Evolutionary conservation across 2,888 invertebrate genomes (phyloP), one percentile per base, ranked within the genome.

Genomic region (Sphecodes monilicornis): DNA sequence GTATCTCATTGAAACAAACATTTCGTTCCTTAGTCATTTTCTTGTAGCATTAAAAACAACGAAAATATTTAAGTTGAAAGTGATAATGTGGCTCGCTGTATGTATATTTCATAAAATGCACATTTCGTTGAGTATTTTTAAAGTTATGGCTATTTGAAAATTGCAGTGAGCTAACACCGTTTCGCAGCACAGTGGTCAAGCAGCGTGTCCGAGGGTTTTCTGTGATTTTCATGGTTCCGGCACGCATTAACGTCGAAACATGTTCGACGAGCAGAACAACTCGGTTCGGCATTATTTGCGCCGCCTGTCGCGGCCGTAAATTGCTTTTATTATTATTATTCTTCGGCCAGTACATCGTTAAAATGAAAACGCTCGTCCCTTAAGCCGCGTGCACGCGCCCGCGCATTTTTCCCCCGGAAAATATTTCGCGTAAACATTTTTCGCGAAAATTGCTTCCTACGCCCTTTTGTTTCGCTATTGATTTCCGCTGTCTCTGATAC

Each of bases 241-340:
- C 29, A 50, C 54, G 32, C 71, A 32, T 13, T 1, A n/a, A 68
- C 18, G n/a, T 54, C 11, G 26, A 66, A 74, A 57, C 41, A 18
- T 32, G n/a, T 11, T 29, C 41, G 50, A 64, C 22, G 43, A 81
- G 74, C 29, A 32, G 46, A 29, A 26, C 13, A 16, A 69, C 41
- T 75, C 69, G 8, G 41, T 13, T 46, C 71, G 46, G 29, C 66
- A 46, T 43, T 46, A 18, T 43, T 71, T 18, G 26, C 1, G 39
- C 39, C n/a, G 68, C n/a, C 36, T 39, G 36, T 4, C n/a, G 13
- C n/a, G n/a, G n/a, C 18, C 39, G n/a, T 68, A 68, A 68, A 68
- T 68, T 68, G 68, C n/a, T 32, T 46, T 29, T 22, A 71, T 71
- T 71, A 46, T 71, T 26, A 74, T 41, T 74, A 60, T 73, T 74